Evolutionary conservation across 2,113 vertebrate species (phyloP), one percentile per base, ranked within the genome.

Genomic region (Poeciliopsis retropinna): DNA sequence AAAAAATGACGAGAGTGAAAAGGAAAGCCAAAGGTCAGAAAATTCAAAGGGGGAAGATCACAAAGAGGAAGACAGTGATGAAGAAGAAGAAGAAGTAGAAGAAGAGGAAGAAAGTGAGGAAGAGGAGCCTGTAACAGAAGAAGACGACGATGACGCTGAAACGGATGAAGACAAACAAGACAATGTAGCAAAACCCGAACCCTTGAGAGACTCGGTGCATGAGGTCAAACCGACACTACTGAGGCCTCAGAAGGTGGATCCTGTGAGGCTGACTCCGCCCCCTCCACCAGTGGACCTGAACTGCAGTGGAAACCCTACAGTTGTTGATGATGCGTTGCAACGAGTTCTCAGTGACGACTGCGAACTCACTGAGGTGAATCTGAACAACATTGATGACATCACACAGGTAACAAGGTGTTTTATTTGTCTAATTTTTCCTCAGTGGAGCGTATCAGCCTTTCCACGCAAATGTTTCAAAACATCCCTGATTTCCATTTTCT

Each of bases 321-420:
- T 98, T 6, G 96, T 97, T 27, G 97, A 99, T 19, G 97, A 99
- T 0, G 94, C 92, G 62, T 84, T 99, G 72, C 97, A 98, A 83
- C 95, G 92, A 85, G 94, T 96, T 37, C 92, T 91, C 5, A 90
- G 60, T 85, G 92, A 99, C 2, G 96, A 98, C 80, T 90, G 95
- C 0, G 94, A 97, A 60, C 96, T 96, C 65, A 94, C 84, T 0
- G 97, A 99, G 44, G 95, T 99, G 73, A 99, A 99, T 60, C 89
- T 99, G 81, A 99, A 99, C 93, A 99, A 99, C 67, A 97, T 98
- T 10, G 98, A 99, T 31, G 97, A 99, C 78, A 95, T 98, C 87
- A 95, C 94, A 5, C 91, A 96, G 47, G 96, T 96, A 85, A 92
- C 82, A 5, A 47, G 5, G 17, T 47, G 17, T 47, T 47, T 47